These are phyloP conservation scores for Vimba vimba DNA, from an alignment of 2,113 vertebrate species.

Conservation along the genomic window DNA sequence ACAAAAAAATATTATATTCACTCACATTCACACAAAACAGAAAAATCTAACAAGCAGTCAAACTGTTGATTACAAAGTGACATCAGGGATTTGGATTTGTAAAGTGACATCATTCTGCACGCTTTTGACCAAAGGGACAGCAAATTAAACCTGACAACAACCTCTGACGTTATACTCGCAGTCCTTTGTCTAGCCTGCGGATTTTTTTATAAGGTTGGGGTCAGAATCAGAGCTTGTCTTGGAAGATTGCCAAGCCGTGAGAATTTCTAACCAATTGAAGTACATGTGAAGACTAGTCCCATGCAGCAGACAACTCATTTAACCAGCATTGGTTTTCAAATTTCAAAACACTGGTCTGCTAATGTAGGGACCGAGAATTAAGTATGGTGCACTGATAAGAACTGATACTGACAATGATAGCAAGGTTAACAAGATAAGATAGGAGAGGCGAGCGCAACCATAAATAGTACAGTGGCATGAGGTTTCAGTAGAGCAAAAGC, in stretches of 20 bases:
- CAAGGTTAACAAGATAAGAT: constrained; percentile 57
- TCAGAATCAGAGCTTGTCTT: constrained; percentile 63
- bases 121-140: constrained; percentile 61
- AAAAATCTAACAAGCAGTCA: constrained; percentile 67
- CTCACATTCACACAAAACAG: constrained; percentile 59
- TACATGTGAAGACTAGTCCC: constrained; percentile 50
- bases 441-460: constrained; percentile 49
- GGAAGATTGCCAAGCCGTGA: constrained; percentile 50
- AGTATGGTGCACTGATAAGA: constrained; percentile 54
- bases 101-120: constrained; percentile 79
- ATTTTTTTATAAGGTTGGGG: constrained; percentile 68
- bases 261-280: constrained; percentile 52
- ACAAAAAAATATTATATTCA: constrained; percentile 70
- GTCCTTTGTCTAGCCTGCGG: constrained; percentile 60
- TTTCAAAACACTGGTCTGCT: constrained; percentile 24
- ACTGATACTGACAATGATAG: constrained; percentile 58
- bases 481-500: constrained; percentile 48
- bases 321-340: constrained; percentile 46
- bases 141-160: constrained; percentile 35
- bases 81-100: constrained; percentile 75
- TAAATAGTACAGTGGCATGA: constrained; percentile 58
- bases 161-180: constrained; percentile 36
- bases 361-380: constrained; percentile 35
- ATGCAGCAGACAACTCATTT: constrained; percentile 60
- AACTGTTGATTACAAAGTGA: constrained; percentile 75